phyloP scores from a whole-genome alignment of 2,797 vertebrate genomes.

The Eleutherodactylus coqui region DNA sequence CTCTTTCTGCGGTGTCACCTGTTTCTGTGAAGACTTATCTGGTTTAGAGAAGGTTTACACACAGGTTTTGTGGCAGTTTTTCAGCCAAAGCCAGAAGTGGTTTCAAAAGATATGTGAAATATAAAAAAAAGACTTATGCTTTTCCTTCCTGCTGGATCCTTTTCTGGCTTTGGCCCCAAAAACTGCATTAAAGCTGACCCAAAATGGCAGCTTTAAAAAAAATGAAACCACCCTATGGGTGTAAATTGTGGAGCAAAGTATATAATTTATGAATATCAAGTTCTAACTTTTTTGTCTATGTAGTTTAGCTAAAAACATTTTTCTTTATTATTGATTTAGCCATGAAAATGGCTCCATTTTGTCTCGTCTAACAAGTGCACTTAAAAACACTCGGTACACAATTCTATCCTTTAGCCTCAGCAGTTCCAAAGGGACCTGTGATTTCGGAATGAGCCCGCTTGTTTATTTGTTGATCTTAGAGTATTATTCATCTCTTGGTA shows the following conservation, averaged over 20 bases:
- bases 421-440: not conserved
- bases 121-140: no score
- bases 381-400: not conserved
- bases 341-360: not conserved
- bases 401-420: not conserved
- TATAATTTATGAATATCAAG: no score
- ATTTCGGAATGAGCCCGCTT: not conserved
- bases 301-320: not conserved
- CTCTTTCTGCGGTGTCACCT: not conserved
- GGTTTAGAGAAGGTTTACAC: not conserved
- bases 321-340: not conserved
- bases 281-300: no score
- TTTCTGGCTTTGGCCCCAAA: no score
- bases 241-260: no score
- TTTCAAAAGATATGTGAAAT: no score
- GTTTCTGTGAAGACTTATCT: not conserved
- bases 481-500: conserved; percentile 26
- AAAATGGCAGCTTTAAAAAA: no score
- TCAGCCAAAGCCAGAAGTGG: no score
- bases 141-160: no score
- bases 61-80: no score
- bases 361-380: not conserved
- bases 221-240: no score
- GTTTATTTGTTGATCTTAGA: conserved; percentile 13
- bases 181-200: no score